Evolutionary conservation across 2,888 invertebrate species (phyloP).

Genomic region (Tenthredo scrophulariae): DNA sequence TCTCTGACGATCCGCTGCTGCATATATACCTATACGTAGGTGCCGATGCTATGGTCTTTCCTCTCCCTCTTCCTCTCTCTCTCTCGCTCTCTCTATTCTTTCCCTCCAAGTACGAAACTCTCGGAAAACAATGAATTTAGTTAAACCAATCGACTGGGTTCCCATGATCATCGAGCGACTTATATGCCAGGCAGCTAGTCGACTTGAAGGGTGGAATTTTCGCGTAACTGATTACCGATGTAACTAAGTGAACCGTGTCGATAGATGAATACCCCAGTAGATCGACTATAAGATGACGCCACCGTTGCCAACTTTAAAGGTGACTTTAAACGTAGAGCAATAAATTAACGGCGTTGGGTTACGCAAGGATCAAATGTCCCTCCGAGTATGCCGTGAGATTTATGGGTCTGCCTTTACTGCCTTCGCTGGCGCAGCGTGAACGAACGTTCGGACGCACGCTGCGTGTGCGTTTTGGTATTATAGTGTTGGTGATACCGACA

Average conservation of each 20-base stretch:
- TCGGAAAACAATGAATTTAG: not conserved
- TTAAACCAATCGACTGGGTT: not conserved
- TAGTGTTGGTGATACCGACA: constrained; percentile 54
- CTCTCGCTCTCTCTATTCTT: not conserved
- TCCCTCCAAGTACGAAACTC: not conserved
- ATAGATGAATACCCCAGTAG: constrained; percentile 26
- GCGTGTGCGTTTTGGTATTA: not conserved
- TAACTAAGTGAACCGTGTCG: not conserved
- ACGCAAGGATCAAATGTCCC: constrained; percentile 79
- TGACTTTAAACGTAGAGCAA: constrained; percentile 78
- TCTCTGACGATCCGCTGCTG: constrained; percentile 64
- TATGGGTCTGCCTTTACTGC: constrained; percentile 74
- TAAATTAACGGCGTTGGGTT: constrained; percentile 79
- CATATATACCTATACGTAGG: not conserved
- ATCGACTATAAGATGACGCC: constrained; percentile 56
- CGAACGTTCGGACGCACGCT: constrained; percentile 68
- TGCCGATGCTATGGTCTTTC: not conserved
- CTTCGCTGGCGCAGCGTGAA: constrained; percentile 73
- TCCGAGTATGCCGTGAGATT: constrained; percentile 77
- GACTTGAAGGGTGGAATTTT: constrained; percentile 44
- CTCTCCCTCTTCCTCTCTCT: not conserved
- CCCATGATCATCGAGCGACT: not conserved
- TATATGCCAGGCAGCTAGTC: too few relatives aligned
- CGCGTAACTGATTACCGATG: not conserved
- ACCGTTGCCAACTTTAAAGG: constrained; percentile 65